These are phyloP conservation scores for Characodon lateralis DNA, from an alignment of 2,797 vertebrate genomes.

Conservation along the genomic window DNA sequence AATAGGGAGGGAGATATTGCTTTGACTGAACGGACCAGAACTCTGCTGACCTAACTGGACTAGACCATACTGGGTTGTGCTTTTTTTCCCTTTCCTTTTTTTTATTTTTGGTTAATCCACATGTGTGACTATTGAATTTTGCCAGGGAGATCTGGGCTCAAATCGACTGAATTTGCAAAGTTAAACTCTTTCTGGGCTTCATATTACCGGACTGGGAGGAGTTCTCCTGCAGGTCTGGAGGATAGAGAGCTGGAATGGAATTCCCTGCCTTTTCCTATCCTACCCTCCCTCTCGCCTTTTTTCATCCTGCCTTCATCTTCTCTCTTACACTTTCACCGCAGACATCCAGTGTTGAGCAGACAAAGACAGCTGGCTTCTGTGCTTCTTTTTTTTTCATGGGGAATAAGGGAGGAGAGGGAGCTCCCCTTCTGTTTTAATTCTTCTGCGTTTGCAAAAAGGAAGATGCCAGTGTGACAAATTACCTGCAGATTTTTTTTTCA, in stretches of 20 bases:
- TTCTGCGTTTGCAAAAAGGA: conserved; percentile 26
- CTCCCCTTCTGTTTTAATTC: conserved; percentile 39
- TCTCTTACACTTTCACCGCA: conserved; percentile 65
- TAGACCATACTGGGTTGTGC: conserved; percentile 34
- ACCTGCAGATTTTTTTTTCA: conserved; percentile 22
- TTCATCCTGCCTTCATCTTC: conserved; percentile 65
- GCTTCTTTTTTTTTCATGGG: conserved; percentile 57
- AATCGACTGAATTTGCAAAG: conserved; percentile 48
- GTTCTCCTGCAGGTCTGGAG: conserved; percentile 43
- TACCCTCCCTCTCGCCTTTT: conserved; percentile 57
- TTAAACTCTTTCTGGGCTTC: conserved; percentile 41
- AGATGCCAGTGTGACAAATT: conserved; percentile 42
- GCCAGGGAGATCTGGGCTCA: conserved; percentile 20
- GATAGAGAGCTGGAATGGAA: conserved; percentile 58
- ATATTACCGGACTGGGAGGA: conserved; percentile 40
- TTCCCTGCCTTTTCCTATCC: conserved; percentile 56
- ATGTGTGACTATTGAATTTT: conserved; percentile 15
- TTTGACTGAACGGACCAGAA: conserved; percentile 50
- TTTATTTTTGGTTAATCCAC: conserved; percentile 24
- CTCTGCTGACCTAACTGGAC: conserved; percentile 45
- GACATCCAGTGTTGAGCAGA: conserved; percentile 73
- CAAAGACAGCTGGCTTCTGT: conserved; percentile 70
- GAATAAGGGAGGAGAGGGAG: conserved; percentile 19
- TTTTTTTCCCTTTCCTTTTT: conserved; percentile 27
- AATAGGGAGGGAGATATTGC: conserved; percentile 66